Conservation (phyloP, 1,140 invertebrate genomes). For the Ostrea edulis region DNA sequence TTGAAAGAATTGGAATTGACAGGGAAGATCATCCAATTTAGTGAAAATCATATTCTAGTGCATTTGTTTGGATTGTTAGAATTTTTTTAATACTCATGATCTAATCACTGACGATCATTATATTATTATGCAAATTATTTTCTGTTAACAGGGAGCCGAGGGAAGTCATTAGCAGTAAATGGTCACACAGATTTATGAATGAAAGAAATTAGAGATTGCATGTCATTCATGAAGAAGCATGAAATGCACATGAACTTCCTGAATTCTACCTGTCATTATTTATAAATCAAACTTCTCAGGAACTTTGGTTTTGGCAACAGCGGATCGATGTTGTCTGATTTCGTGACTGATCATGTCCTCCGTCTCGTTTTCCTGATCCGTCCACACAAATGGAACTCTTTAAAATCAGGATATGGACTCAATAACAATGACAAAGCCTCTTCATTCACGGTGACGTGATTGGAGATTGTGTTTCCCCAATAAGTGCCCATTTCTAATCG, state of each 20-base stretch:
- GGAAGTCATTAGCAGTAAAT: not conserved
- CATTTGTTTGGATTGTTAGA: not conserved
- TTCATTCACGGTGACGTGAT: not conserved
- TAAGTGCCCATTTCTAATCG: not conserved
- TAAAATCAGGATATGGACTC: conserved; percentile 6
- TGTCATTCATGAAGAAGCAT: not conserved
- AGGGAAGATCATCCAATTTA: not conserved
- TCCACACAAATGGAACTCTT: not conserved
- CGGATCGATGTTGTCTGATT: not conserved
- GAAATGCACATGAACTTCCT: too few relatives aligned
- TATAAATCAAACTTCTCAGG: not conserved
- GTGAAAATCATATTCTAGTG: not conserved
- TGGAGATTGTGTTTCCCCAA: not conserved
- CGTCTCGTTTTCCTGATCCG: not conserved
- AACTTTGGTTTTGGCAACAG: not conserved
- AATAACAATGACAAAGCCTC: not conserved
- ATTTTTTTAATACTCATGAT: too few relatives aligned
- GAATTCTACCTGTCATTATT: too few relatives aligned
- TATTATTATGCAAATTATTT: not conserved
- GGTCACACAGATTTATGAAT: not conserved
- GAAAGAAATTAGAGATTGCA: not conserved
- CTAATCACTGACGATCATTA: too few relatives aligned
- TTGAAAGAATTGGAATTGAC: not conserved
- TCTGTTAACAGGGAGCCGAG: not conserved
- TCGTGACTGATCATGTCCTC: not conserved